Evolutionary conservation across 92 coral and sea anemone genomes (phyloP).

Genomic region (Ricordea florida): DNA sequence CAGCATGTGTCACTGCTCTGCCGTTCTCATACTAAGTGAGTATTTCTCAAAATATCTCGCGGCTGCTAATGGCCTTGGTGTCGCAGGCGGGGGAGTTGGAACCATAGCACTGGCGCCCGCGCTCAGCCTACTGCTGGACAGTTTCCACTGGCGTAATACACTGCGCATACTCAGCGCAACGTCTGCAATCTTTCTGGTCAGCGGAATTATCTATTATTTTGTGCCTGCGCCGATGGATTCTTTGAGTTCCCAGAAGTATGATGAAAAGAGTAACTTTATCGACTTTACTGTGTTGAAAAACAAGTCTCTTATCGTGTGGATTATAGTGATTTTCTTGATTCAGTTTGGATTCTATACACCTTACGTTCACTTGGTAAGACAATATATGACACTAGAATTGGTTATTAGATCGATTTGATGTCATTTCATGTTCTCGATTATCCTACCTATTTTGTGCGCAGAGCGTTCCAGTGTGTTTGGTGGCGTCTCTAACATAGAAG

Average conservation of each 20-base stretch:
- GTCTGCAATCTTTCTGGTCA: slow-evolving; percentile 54
- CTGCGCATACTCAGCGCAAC: slow-evolving; percentile 72
- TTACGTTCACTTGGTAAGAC: slow-evolving; percentile 85
- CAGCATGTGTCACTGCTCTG: slow-evolving; percentile 75
- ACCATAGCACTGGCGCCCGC: slow-evolving; percentile 81
- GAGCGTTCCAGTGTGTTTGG: too few species aligned
- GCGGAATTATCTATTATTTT: slow-evolving; percentile 68
- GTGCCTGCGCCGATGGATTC: slow-evolving; percentile 56
- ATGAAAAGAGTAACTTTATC: slow-evolving; percentile 16
- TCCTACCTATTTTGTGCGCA: slow-evolving; percentile 73
- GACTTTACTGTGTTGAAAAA: slow-evolving; percentile 72
- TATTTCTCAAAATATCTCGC: slow-evolving; percentile 75
- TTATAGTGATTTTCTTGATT: slow-evolving; percentile 62
- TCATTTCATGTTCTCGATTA: slow-evolving; percentile 60
- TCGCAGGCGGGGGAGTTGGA: slow-evolving; percentile 94
- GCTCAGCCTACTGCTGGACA: slow-evolving; percentile 65
- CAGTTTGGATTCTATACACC: slow-evolving; percentile 87
- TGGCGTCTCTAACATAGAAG: too few species aligned
- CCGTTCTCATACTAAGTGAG: slow-evolving; percentile 67
- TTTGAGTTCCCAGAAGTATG: slow-evolving; percentile 10
- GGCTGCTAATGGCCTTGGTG: slow-evolving; percentile 82
- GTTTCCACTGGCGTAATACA: slow-evolving; percentile 74
- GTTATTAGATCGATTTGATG: too few species aligned
- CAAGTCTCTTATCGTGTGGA: slow-evolving; percentile 82
- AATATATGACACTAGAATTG: too few species aligned